Conservation (phyloP, 1,140 invertebrate species). For the Streblospio benedicti region DNA sequence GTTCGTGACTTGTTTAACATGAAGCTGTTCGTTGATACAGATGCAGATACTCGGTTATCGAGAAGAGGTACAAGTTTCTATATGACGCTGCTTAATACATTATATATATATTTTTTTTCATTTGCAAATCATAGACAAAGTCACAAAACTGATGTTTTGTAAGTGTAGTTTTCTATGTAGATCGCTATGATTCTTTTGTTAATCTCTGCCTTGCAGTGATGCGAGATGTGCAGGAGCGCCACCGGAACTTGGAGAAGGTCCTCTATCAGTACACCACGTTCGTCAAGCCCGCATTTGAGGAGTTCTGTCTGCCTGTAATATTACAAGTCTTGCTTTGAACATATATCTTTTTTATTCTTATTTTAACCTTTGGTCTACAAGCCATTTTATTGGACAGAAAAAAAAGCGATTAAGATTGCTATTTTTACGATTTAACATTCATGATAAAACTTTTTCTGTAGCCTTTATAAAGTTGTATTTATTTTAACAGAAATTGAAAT, state of each 20-base stretch:
- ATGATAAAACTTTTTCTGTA: too few relatives aligned
- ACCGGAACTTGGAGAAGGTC: conserved; percentile 85
- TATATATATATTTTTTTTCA: too few relatives aligned
- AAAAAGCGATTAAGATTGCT: too few relatives aligned
- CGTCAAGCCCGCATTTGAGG: conserved; percentile 98
- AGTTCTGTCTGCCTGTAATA: conserved; percentile 92
- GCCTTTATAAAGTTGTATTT: too few relatives aligned
- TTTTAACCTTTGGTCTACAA: not conserved
- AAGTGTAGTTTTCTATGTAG: too few relatives aligned
- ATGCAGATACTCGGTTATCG: conserved; percentile 91
- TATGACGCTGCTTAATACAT: too few relatives aligned
- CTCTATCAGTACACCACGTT: conserved; percentile 93
- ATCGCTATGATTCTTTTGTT: too few relatives aligned
- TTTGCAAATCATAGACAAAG: too few relatives aligned
- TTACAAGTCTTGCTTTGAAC: not conserved
- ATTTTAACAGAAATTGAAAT: too few relatives aligned
- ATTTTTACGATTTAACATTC: too few relatives aligned
- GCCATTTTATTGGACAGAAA: too few relatives aligned
- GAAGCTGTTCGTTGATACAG: conserved; percentile 98
- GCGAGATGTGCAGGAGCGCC: conserved; percentile 86
- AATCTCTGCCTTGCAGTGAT: conserved; percentile 77
- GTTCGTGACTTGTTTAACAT: conserved; percentile 93
- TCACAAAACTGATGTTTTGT: too few relatives aligned
- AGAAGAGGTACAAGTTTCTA: conserved; percentile 71
- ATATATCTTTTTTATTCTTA: not conserved